Base-by-base conservation (phyloP, 2,113 vertebrate species). In the Cynocephalus volans region DNA sequence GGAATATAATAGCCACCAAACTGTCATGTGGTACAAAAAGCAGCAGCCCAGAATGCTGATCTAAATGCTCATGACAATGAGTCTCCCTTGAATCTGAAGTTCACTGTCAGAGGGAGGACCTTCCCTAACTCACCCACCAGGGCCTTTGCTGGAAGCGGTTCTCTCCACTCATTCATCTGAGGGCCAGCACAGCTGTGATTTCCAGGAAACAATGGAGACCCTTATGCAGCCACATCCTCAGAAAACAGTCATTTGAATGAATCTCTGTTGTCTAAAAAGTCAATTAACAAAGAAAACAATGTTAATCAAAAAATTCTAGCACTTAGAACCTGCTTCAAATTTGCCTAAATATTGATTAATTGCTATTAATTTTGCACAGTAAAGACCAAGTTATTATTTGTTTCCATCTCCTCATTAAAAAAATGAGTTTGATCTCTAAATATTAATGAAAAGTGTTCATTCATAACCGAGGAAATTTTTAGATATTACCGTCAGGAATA, bases 321-420 rank as follows among this genome's bases (percentile, higher is more conserved):
- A 60, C 91, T 95, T 82, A 91, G 41, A 96, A 84, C 77, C 92
- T 70, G 69, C 86, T 70, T 77, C 8, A 6, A 41, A 48, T 93
- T 97, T 93, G 64, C 64, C 86, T 92, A 93, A 95, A 97, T 33
- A 70, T 89, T 96, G 97, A 97, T 96, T 95, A 96, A 93, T 94
- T 86, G 82, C 41, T 90, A 85, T 81, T 97, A 96, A 95, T 97
- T 97, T 81, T 87, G 82, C 60, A 87, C 14, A n/a, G 45, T 97
- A 93, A 97, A 97, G 75, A 41, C 24, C 89, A 96, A 96, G 83
- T 64, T 96, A 80, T 96, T 65, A 84, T 96, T 97, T 80, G 64
- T 92, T 95, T 96, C 58, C 65, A 92, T 95, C 73, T 95, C 54
- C 56, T 95, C 24, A 88, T 92, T 41, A 41, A 92, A 97, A 94